These are phyloP conservation scores for Charadrius vociferus DNA, from an alignment of 2,113 vertebrate species.

Conservation along the genomic window DNA sequence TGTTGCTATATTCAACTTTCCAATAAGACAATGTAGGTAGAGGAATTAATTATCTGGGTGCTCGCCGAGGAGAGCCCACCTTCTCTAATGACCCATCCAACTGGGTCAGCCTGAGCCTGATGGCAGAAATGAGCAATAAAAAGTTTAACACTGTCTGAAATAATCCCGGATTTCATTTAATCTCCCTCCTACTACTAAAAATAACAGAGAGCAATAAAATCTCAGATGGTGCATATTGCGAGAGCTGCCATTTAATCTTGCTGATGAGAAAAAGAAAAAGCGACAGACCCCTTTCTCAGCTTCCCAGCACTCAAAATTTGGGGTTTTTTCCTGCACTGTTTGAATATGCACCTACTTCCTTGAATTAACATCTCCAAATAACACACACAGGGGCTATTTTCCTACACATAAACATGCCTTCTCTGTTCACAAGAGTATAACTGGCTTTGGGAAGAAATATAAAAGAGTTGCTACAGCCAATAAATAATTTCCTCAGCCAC, in stretches of 20 bases:
- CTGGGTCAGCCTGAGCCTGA: conserved; percentile 47
- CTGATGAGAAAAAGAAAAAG: conserved; percentile 38
- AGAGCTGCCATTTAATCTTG: not conserved
- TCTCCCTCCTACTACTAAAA: conserved; percentile 55
- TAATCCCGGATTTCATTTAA: conserved; percentile 68
- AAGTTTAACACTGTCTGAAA: conserved; percentile 66
- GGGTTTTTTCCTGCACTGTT: conserved; percentile 26
- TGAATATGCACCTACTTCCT: conserved; percentile 55
- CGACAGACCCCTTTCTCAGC: not conserved
- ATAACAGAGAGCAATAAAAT: conserved; percentile 66
- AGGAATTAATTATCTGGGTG: not conserved
- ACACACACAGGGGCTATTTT: conserved; percentile 68
- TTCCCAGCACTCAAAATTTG: not conserved
- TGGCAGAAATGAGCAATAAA: conserved; percentile 56
- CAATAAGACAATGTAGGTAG: not conserved
- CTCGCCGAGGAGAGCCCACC: not conserved
- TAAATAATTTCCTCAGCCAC: conserved; percentile 64
- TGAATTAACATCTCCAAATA: conserved; percentile 62
- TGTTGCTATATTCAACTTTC: not conserved
- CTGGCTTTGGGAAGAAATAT: conserved; percentile 64
- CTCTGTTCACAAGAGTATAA: conserved; percentile 57
- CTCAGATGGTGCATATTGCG: conserved; percentile 39
- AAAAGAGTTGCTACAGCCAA: conserved; percentile 66
- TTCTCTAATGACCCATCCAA: conserved; percentile 15
- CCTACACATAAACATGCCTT: conserved; percentile 59